A percentile compares a stretch with the other conserved stretches of the same genome.
phyloP scores from a whole-genome alignment of 2,888 invertebrate species.

The Xanthia icteritia region DNA sequence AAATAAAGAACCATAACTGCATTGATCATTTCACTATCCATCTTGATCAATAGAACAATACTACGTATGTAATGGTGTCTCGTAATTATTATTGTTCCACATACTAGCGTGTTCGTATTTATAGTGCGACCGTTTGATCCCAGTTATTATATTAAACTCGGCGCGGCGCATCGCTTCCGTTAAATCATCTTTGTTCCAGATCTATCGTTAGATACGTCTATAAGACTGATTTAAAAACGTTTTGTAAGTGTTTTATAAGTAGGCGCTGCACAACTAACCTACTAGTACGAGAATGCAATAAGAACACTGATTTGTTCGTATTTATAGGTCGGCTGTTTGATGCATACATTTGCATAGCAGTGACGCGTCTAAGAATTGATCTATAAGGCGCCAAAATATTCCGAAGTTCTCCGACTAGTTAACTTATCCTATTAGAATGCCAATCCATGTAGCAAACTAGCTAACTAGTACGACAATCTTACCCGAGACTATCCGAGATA shows the following conservation, averaged over 20 bases:
- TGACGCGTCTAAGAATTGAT: slow-evolving; percentile 22
- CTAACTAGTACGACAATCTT: background rate
- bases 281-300: slow-evolving; percentile 10
- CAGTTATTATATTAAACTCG: slow-evolving; percentile 48
- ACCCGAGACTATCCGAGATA: slow-evolving; percentile 5
- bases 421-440: background rate
- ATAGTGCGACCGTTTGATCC: slow-evolving; percentile 49
- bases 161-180: slow-evolving; percentile 24
- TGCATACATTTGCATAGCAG: slow-evolving; percentile 37
- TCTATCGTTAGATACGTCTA: background rate
- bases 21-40: background rate
- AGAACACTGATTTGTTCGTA: slow-evolving; percentile 26
- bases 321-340: slow-evolving; percentile 47
- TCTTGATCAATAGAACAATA: slow-evolving; percentile 9
- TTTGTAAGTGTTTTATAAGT: slow-evolving; percentile 19
- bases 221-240: slow-evolving; percentile 16
- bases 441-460: background rate
- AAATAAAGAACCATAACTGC: background rate
- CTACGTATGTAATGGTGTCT: background rate
- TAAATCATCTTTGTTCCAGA: slow-evolving; percentile 24
- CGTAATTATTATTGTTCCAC: slow-evolving; percentile 24
- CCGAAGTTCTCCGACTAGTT: slow-evolving; percentile 1
- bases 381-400: slow-evolving; percentile 7
- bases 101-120: slow-evolving; percentile 41
- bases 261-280: slow-evolving; percentile 14